Base-by-base conservation (phyloP, 2,888 invertebrate species). In the Campopleginae sp. region DNA sequence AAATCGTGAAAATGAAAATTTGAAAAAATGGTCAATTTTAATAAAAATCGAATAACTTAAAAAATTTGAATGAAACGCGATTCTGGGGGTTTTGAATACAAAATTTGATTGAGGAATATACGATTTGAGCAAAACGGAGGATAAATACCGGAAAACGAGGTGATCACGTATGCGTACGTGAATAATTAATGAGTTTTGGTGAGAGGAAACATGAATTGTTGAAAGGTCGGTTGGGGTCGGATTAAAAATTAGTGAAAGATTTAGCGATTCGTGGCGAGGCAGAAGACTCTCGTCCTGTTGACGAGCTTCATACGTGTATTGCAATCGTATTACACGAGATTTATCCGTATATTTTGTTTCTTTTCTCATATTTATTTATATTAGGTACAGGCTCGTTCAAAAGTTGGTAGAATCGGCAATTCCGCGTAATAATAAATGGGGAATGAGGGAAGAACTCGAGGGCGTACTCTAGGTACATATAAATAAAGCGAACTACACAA, bases 241-340 rank as follows among this genome's bases (percentile, higher is more conserved):
- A 84, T 76, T 54, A 75, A 84, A 75, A 80, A 84, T 72, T 70
- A 54, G 65, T 71, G 44, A 38, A 66, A 66, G 46, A 51, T 75
- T 79, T 75, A 44, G 61, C 7, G 63, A 31, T 42, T 17, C 63
- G 23, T 33, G 19, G 63, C 44, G 44, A 74, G 58, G 42, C 14
- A 74, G 54, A 17, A n/a, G n/a, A 14, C 58, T 42, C 63, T 46
- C 46, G 65, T 76, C 61, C 76, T 65, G 76, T 46, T 14, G 33
- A 68, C 38, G 17, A 17, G 7, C 54, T n/a, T n/a, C 14, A 68
- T 44, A 77, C 51, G 54, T 77, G 51, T 33, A 68, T 58, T 44
- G 66, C 68, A 77, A 77, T 77, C 54, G 68, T 77, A 77, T 77
- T 44, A 44, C 17, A 68, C 14, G 5, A 33, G 14, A 46, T 46